Base-by-base conservation (phyloP, 2,888 invertebrate species). In the Hypena proboscidalis region DNA sequence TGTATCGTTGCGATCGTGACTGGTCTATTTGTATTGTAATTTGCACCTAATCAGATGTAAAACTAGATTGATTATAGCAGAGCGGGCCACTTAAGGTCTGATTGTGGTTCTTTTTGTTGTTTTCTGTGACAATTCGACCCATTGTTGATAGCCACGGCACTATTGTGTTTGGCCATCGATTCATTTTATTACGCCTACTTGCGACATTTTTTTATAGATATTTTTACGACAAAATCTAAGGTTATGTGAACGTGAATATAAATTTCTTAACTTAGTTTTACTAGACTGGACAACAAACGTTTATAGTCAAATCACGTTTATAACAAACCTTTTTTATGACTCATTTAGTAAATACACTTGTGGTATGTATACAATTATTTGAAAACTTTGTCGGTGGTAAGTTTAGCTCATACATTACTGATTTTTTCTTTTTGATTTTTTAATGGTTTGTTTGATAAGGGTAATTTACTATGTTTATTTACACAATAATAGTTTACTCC, bases 1-100 rank as follows among this genome's bases (percentile, higher is more conserved):
- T 9, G 2, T n/a, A 33, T 23, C 35, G 34, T 70, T 58, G 35
- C 41, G 64, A 65, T 89, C 90, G 90, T 90, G 89, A 90, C 85
- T 72, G 63, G 76, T 81, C 83, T 85, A 86, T 90, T 88, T 88
- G 85, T 85, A 83, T 81, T 84, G 85, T 87, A 84, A 87, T 90
- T 90, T 89, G 85, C 87, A 87, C 87, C 82, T 88, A 88, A 89
- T 90, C 82, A 81, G 80, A 84, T 87, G 83, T 85, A 80, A 85
- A 84, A 85, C 85, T 86, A 85, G 88, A 90, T 89, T 87, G 85
- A 89, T 87, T 87, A 84, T 87, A 77, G 74, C 74, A 72, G 77
- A 78, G 70, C 68, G 59, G 63, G 64, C 67, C 67, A 67, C 66
- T 77, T 70, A 69, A 68, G 64, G 64, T 67, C 67, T 70, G 75